A percentile compares a stretch with the other conserved stretches of the same genome.
Conservation (phyloP, 2,888 invertebrate species). For the Phyllotreta cruciferae region DNA sequence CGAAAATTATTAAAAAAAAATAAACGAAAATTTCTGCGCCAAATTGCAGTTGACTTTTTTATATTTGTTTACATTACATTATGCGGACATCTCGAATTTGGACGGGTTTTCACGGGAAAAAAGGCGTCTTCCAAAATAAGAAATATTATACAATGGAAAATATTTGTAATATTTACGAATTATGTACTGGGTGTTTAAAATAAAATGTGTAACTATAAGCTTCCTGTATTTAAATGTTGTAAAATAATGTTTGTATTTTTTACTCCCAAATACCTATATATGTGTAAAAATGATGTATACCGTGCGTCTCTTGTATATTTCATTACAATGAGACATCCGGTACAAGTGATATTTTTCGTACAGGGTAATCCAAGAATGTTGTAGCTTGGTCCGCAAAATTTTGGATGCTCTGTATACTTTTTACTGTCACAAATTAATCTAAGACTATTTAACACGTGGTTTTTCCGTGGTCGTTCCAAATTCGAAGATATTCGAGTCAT, state of each 20-base stretch:
- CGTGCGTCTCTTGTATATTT: constrained; percentile 1
- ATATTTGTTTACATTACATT: constrained; percentile 30
- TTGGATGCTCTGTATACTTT: constrained; percentile 9
- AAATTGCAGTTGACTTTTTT: constrained; percentile 55
- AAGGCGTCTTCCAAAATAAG: constrained; percentile 21
- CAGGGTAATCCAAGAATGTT: constrained; percentile 4
- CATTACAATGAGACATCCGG: constrained; percentile 1
- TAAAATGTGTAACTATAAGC: constrained; percentile 20
- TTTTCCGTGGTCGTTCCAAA: constrained; percentile 2
- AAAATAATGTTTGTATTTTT: constrained; percentile 19
- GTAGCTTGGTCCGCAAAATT: not conserved
- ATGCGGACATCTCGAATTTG: constrained; percentile 14
- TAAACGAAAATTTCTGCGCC: constrained; percentile 51
- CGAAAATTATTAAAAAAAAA: constrained; percentile 39
- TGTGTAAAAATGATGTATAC: constrained; percentile 1
- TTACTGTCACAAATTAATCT: constrained; percentile 5
- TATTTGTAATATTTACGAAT: constrained; percentile 10
- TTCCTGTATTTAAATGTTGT: constrained; percentile 23
- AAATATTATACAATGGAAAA: constrained; percentile 15
- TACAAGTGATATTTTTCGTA: constrained; percentile 4
- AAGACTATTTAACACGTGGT: constrained; percentile 10
- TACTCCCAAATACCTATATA: constrained; percentile 1
- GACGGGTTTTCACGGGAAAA: constrained; percentile 15
- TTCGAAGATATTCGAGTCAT: constrained; percentile 7
- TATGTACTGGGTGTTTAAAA: constrained; percentile 18